These are phyloP conservation scores for Phaedon cochleariae DNA, from an alignment of 2,888 invertebrate genomes.

Conservation along the genomic window DNA sequence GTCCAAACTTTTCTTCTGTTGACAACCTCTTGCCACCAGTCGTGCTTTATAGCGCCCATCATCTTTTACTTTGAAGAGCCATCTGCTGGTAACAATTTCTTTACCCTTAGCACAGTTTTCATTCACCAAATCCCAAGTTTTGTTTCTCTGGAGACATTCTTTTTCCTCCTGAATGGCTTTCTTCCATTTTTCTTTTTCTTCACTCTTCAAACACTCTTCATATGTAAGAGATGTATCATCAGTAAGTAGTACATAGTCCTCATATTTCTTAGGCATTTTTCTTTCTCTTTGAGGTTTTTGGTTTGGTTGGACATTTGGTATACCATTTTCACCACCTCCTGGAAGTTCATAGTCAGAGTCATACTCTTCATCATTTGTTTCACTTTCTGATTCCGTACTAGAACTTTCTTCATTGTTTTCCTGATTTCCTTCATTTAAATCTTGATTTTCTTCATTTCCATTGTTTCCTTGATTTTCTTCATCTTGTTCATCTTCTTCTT, in stretches of 20 bases:
- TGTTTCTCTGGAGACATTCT: constrained; percentile 36
- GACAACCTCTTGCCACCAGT: constrained; percentile 37
- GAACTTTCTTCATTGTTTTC: not conserved
- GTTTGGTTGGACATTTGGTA: not conserved
- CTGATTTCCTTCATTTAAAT: too few relatives aligned
- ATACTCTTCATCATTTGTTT: not conserved
- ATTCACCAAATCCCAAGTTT: constrained; percentile 37
- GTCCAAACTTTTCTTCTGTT: constrained; percentile 24
- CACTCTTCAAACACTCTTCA: constrained; percentile 11
- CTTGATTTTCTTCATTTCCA: not conserved
- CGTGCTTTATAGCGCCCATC: constrained; percentile 38
- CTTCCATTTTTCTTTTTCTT: constrained; percentile 25
- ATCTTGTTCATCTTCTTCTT: not conserved
- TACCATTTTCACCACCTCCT: not conserved
- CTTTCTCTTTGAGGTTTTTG: not conserved
- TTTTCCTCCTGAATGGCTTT: constrained; percentile 39
- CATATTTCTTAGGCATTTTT: constrained; percentile 9
- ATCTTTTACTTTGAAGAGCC: constrained; percentile 42
- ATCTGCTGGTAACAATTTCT: constrained; percentile 36
- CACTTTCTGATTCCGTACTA: not conserved
- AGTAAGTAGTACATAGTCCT: constrained; percentile 7
- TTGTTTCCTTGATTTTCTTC: not conserved
- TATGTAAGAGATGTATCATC: constrained; percentile 2
- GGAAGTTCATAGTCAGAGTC: not conserved
- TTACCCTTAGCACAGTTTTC: constrained; percentile 25